Percentiles rank a stretch among this genome's conserved stretches.
These are phyloP conservation scores for Moxostoma hubbsi DNA, from an alignment of 2,797 vertebrate genomes.

Conservation along the genomic window DNA sequence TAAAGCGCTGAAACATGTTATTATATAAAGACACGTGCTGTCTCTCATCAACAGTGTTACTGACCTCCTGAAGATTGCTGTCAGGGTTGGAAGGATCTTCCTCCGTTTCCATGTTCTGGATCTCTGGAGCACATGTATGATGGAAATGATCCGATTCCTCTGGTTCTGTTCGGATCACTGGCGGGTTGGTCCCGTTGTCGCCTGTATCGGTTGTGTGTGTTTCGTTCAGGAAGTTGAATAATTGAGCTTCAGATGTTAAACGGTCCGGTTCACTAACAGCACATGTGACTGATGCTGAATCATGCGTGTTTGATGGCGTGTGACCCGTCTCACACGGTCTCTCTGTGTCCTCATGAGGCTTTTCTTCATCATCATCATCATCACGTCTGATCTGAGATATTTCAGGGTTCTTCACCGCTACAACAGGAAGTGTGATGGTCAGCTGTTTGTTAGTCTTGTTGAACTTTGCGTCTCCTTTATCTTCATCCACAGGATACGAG, in stretches of 20 bases:
- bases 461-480: conserved; percentile 82
- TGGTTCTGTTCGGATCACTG: neutral
- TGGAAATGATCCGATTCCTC: neutral
- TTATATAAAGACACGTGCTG: neutral
- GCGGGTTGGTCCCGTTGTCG: neutral
- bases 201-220: neutral
- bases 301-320: neutral
- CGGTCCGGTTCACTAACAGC: neutral
- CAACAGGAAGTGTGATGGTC: conserved; percentile 80
- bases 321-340: neutral
- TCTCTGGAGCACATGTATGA: neutral
- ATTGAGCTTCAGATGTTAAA: neutral
- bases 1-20: too few species aligned
- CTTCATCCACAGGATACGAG: conserved; percentile 86
- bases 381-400: neutral
- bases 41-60: neutral
- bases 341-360: neutral
- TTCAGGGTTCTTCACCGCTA: conserved; percentile 35
- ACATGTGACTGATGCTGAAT: neutral
- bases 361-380: neutral
- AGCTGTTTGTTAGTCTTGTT: conserved; percentile 80
- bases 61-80: neutral
- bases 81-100: neutral
- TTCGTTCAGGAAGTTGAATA: neutral
- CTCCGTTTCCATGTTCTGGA: neutral